phyloP scores from a whole-genome alignment of 2,797 vertebrate species.

The Emys orbicularis region DNA sequence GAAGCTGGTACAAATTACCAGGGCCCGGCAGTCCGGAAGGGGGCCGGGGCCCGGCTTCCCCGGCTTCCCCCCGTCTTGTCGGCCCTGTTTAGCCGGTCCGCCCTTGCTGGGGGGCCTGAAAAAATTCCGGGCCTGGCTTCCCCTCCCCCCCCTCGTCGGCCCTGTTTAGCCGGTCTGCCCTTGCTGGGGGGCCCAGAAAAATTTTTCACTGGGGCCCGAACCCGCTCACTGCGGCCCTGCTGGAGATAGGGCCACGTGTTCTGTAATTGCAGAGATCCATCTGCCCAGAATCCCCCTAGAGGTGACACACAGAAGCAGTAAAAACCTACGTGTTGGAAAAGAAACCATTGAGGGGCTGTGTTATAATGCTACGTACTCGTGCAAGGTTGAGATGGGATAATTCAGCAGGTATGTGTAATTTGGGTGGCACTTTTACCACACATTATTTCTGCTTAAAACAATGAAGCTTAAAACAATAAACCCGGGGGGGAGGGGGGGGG shows the following conservation, averaged over 20 bases:
- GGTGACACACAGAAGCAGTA: background rate
- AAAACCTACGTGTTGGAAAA: background rate
- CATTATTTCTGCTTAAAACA: background rate
- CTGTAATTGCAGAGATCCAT: background rate
- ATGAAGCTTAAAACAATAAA: background rate
- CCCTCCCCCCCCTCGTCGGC: no score
- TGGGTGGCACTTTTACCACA: background rate
- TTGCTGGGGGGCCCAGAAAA: no score
- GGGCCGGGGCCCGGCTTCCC: no score
- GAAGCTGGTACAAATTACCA: no score
- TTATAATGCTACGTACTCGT: accelerated
- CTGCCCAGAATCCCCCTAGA: background rate
- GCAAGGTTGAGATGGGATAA: accelerated
- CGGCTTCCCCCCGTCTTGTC: no score
- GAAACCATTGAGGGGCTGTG: background rate
- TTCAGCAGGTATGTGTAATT: accelerated
- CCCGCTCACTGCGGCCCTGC: accelerated
- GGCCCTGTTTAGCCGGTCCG: no score
- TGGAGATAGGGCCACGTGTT: background rate
- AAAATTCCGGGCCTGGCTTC: no score
- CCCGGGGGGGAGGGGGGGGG: no score
- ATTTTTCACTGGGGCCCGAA: no score
- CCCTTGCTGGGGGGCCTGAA: no score
- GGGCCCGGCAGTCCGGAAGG: no score
- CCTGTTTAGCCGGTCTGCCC: no score